Conservation (phyloP, 2,797 vertebrate genomes). For the Protosalanx chinensis region DNA sequence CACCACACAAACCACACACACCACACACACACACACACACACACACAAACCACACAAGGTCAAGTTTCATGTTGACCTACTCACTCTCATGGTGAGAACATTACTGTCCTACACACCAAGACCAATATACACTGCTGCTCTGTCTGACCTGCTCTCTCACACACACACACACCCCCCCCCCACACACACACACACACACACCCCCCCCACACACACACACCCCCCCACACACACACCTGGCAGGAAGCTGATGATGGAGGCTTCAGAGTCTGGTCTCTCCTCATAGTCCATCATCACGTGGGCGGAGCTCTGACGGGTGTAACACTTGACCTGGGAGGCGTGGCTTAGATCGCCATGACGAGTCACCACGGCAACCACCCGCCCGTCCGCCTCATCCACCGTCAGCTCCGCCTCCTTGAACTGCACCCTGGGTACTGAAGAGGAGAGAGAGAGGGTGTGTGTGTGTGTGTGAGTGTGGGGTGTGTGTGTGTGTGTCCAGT, state of each 20-base stretch:
- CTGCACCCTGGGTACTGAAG: constrained; percentile 65
- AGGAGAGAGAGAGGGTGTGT: constrained; percentile 9
- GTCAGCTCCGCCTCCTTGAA: constrained; percentile 59
- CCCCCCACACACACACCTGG: constrained; percentile 43
- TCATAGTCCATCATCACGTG: constrained; percentile 66
- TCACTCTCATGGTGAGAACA: too few relatives aligned
- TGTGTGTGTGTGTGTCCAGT: neutral
- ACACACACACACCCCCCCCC: constrained; percentile 1
- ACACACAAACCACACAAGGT: neutral
- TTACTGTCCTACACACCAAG: too few relatives aligned
- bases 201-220: neutral
- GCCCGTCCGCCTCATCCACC: constrained; percentile 63
- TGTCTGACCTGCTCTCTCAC: neutral
- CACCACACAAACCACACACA: neutral
- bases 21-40: constrained; percentile 2
- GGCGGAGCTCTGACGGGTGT: constrained; percentile 66
- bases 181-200: neutral
- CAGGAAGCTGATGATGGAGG: constrained; percentile 59
- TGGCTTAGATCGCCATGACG: constrained; percentile 60
- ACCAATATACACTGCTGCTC: neutral
- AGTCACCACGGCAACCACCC: constrained; percentile 53
- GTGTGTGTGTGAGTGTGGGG: neutral
- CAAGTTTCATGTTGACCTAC: too few relatives aligned
- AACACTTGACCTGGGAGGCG: constrained; percentile 58
- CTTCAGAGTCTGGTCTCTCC: constrained; percentile 67